These are phyloP conservation scores for Carterocephalus palaemon DNA, from an alignment of 2,888 invertebrate genomes.

Conservation along the genomic window DNA sequence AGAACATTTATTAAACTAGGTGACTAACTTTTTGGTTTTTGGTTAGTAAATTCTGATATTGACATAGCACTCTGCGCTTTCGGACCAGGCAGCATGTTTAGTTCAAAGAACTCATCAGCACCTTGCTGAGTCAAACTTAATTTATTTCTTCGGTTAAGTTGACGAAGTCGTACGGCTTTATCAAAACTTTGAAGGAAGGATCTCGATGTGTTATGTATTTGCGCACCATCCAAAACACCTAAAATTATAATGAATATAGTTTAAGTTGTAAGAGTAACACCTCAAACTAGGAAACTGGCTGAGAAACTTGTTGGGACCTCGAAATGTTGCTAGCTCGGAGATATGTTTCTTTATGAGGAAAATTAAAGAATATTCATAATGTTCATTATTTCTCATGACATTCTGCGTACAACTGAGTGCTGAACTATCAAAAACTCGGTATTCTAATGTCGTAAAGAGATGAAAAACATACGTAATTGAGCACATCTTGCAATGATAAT, in stretches of 20 bases:
- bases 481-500: conserved; percentile 81
- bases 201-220: conserved; percentile 78
- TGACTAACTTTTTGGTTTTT: conserved; percentile 51
- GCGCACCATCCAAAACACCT: conserved; percentile 81
- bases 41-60: conserved; percentile 47
- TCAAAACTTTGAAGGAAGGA: conserved; percentile 82
- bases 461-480: conserved; percentile 73
- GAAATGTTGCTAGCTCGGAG: too few relatives aligned
- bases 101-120: conserved; percentile 61
- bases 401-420: too few relatives aligned
- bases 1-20: too few relatives aligned
- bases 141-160: conserved; percentile 59
- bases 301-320: too few relatives aligned
- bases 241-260: conserved; percentile 29
- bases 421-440: too few relatives aligned
- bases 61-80: conserved; percentile 53
- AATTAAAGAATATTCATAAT: too few relatives aligned
- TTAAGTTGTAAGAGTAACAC: too few relatives aligned
- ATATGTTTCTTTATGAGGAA: too few relatives aligned
- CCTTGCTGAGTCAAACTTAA: conserved; percentile 46
- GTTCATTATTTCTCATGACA: too few relatives aligned
- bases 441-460: too few relatives aligned
- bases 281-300: too few relatives aligned
- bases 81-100: conserved; percentile 63
- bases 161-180: conserved; percentile 71